Base-by-base conservation (phyloP, 2,797 vertebrate genomes). In the Tenualosa ilisha region DNA sequence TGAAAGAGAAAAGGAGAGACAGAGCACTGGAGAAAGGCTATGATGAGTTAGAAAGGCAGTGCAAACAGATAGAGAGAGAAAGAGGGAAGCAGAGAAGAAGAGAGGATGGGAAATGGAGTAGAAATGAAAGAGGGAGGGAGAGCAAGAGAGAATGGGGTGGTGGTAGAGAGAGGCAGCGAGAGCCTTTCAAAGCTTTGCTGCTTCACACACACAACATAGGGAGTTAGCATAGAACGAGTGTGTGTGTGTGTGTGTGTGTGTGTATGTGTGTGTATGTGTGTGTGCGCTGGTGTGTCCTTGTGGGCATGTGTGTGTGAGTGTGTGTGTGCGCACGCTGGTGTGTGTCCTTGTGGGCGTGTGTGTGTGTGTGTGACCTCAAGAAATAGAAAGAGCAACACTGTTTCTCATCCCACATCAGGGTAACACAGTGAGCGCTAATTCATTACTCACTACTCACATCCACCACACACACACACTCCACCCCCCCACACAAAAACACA, bases 341-440 rank as follows among this genome's bases (percentile, higher is more conserved):
- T 79, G 72, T 79, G 40, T 46, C 31, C 31, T 31, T 15, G 26
- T 31, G 26, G 31, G 0, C 17, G 68, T 40, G 31, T 31, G 37
- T 75, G 17, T 6, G 40, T 3, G 17, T 75, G 17, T 6, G 40
- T 3, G 17, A 13, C 13, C 26, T 9, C 31, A 79, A 79, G 31
- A 65, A 50, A 84, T 43, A 83, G 56, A 81, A 13, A 53, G 56
- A 82, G 81, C 40, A 79, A 79, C 11, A 26, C 65, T 40, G 56
- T 50, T 82, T 86, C 82, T 84, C 68, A 65, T 84, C 31, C 15
- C 26, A 40, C 26, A 84, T 83, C 13, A 75, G 37, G 68, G 68
- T 31, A 43, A 46, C 2, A 20, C 22, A 37, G 72, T 24, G 8
- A 43, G 31, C 50, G 87, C 53, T 82, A 84, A 68, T 61, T 88